These are phyloP conservation scores for Bergia puertoricense DNA, from an alignment of 92 coral and sea anemone species.

Conservation along the genomic window DNA sequence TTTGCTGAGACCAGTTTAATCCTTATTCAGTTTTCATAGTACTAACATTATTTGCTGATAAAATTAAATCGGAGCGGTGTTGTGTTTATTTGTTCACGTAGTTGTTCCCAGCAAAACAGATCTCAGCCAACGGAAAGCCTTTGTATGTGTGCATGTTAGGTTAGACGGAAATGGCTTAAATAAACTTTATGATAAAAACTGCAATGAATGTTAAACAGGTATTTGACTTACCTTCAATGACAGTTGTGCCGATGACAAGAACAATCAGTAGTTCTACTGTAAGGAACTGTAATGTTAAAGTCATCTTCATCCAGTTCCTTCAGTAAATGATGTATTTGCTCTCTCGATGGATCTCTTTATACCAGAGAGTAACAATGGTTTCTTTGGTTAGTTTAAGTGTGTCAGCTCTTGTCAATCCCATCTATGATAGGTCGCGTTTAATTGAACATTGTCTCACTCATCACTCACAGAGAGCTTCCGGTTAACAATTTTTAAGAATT, in stretches of 20 bases:
- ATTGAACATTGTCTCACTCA: background rate
- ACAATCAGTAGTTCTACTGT: background rate
- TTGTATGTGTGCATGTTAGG: no score
- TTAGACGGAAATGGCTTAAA: no score
- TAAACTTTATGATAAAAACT: no score
- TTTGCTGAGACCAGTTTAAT: no score
- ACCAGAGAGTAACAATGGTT: background rate
- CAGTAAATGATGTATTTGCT: background rate
- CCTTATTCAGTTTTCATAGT: no score
- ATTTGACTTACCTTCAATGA: background rate
- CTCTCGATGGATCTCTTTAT: background rate
- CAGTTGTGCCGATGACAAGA: background rate
- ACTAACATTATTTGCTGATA: no score
- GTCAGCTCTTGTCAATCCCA: background rate
- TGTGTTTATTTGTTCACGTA: no score
- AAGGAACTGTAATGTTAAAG: background rate
- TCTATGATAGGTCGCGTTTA: background rate
- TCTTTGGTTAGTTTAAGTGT: background rate
- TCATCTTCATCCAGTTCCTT: background rate
- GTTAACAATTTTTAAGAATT: background rate
- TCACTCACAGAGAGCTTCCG: background rate
- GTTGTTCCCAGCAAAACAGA: no score
- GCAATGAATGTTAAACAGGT: no score
- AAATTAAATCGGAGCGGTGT: no score
- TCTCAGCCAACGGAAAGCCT: no score